Conservation (phyloP, 2,113 vertebrate species). For the Mastomys coucha region DNA sequence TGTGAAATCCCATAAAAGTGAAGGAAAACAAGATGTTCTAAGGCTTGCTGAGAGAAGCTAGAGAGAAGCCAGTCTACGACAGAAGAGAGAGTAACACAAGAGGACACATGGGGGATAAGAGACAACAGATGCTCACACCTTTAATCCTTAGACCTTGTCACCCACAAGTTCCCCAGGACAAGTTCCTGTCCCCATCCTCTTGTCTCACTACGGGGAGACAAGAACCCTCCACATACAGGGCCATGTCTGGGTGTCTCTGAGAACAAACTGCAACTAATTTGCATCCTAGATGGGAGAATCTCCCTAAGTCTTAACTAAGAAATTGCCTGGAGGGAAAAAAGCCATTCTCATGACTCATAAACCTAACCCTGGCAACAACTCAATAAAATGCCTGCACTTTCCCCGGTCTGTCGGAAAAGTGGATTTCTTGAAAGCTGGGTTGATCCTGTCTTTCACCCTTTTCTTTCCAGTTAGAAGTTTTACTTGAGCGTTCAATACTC, state of each 20-base stretch:
- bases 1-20: neutral
- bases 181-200: too few relatives aligned
- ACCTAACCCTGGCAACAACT: neutral
- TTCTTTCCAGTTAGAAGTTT: neutral
- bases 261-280: neutral
- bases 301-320: neutral
- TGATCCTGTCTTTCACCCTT: neutral
- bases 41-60: neutral
- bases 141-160: neutral
- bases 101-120: neutral
- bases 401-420: neutral
- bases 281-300: neutral
- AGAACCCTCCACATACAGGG: neutral
- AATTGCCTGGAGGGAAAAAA: too few relatives aligned
- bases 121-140: neutral
- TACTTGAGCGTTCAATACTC: neutral
- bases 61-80: neutral
- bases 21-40: neutral
- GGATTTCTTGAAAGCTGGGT: neutral
- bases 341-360: neutral
- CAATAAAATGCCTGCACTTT: neutral
- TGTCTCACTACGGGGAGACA: neutral
- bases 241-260: neutral
- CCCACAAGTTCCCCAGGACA: neutral
- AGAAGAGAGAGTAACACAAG: neutral